These are phyloP conservation scores for Adelphocoris suturalis DNA, from an alignment of 2,888 invertebrate genomes.

Conservation along the genomic window DNA sequence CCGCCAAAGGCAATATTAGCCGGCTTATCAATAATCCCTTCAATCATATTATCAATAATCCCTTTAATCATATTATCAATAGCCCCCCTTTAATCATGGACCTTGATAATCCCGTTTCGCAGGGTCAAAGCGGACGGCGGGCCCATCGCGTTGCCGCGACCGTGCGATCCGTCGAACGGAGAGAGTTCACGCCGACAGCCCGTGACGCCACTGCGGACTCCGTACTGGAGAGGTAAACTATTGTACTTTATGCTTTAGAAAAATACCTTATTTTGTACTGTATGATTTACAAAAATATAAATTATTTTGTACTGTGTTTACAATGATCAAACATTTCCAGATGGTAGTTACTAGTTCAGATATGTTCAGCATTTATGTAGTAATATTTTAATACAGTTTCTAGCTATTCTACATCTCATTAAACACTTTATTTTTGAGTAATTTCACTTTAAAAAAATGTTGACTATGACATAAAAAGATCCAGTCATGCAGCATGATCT, in stretches of 20 bases:
- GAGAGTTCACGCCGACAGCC: slow-evolving; percentile 41
- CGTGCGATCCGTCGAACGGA: slow-evolving; percentile 8
- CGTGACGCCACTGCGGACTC: background rate
- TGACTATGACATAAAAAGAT: too few species aligned
- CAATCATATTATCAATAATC: background rate
- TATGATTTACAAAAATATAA: too few species aligned
- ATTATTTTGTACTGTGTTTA: too few species aligned
- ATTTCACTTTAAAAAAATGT: too few species aligned
- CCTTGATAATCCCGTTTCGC: background rate
- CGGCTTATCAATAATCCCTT: slow-evolving; percentile 21
- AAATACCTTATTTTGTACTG: too few species aligned
- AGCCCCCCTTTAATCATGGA: background rate
- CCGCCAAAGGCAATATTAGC: background rate
- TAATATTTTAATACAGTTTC: too few species aligned
- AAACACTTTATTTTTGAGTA: too few species aligned
- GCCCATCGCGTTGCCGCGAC: background rate
- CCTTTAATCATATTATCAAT: background rate
- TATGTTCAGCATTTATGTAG: too few species aligned
- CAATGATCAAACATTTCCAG: too few species aligned
- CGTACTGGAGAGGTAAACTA: slow-evolving; percentile 39
- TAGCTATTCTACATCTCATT: too few species aligned
- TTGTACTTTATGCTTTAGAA: background rate
- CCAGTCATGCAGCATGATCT: too few species aligned
- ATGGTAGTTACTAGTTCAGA: too few species aligned
- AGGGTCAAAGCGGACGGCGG: slow-evolving; percentile 17